A percentile compares a stretch with the other conserved stretches of the same genome.
Conservation (phyloP, 2,888 invertebrate genomes). For the Villa cingulata region DNA sequence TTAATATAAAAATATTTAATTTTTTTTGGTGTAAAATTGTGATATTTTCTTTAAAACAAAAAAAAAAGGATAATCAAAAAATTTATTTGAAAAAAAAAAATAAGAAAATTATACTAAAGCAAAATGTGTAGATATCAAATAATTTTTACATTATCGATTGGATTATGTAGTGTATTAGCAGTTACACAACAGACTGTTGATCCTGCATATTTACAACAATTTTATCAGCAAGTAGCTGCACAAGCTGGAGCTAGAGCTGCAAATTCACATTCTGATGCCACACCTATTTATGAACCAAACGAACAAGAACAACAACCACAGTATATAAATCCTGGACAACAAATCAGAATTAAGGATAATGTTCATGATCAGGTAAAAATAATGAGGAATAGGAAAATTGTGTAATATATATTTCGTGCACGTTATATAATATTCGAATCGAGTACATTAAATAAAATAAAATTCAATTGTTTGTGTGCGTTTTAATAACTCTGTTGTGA, state of each 20-base stretch:
- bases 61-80: too few species aligned
- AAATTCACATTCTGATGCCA: constrained; percentile 26
- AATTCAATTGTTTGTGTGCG: too few species aligned
- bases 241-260: constrained; percentile 36
- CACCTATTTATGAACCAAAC: constrained; percentile 37
- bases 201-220: constrained; percentile 34
- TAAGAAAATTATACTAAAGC: too few species aligned
- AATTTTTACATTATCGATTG: constrained; percentile 22
- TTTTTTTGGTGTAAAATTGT: too few species aligned
- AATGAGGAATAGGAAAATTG: not conserved
- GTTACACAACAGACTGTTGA: constrained; percentile 28
- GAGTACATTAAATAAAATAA: too few species aligned
- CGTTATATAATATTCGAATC: not conserved
- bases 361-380: constrained; percentile 31
- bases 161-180: constrained; percentile 16
- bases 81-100: too few species aligned
- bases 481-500: too few species aligned
- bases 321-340: constrained; percentile 39
- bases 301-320: constrained; percentile 37
- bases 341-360: constrained; percentile 35
- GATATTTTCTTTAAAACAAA: too few species aligned
- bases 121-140: not conserved
- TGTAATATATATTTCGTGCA: not conserved
- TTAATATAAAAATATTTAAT: too few species aligned
- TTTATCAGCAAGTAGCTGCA: constrained; percentile 31